Conservation (phyloP, 2,797 vertebrate genomes). For the Heliangelus exortis region DNA sequence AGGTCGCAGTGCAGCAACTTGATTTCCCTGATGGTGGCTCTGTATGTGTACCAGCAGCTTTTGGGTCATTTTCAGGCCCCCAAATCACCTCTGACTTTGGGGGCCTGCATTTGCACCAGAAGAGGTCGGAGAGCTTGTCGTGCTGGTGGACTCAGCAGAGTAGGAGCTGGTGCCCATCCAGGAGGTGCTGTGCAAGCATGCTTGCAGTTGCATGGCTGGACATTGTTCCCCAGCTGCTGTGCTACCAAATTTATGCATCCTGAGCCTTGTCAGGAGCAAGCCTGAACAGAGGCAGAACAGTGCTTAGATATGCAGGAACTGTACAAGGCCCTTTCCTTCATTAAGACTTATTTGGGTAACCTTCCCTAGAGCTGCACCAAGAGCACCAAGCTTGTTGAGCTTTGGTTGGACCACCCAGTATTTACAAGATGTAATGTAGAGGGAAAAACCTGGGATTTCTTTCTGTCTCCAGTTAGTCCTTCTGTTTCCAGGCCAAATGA, state of each 20-base stretch:
- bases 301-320: background rate
- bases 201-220: background rate
- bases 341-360: background rate
- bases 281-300: background rate
- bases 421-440: accelerated
- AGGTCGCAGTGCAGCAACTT: accelerated
- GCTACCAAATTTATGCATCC: background rate
- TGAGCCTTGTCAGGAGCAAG: background rate
- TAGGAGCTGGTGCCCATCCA: background rate
- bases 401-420: background rate
- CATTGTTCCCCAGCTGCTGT: background rate
- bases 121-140: background rate
- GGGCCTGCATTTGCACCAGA: background rate
- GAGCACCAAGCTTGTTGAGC: background rate
- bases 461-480: background rate
- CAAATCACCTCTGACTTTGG: background rate
- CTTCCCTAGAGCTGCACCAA: background rate
- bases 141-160: background rate
- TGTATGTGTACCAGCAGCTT: background rate
- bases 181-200: background rate
- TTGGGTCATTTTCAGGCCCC: background rate
- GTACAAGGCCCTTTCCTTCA: background rate
- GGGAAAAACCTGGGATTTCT: background rate
- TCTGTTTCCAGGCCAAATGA: background rate
- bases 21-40: background rate